Percentiles rank a stretch among this genome's conserved stretches.
Evolutionary conservation across 2,797 vertebrate genomes (phyloP).

Genomic region (Monodelphis domestica): DNA sequence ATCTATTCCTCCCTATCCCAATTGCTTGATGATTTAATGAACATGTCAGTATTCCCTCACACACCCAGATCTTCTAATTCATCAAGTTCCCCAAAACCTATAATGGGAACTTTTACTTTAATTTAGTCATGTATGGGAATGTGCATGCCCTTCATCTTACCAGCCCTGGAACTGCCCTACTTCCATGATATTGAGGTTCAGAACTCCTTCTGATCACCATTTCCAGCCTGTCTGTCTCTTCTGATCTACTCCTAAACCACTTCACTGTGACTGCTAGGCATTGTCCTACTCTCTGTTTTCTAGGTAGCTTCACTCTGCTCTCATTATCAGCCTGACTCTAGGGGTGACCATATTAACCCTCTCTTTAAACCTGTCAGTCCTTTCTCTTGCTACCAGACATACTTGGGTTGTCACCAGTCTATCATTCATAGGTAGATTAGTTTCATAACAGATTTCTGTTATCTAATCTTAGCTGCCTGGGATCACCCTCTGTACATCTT

Average conservation of each 20-base stretch:
- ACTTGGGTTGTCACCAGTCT: too few relatives aligned
- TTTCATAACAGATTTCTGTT: not conserved
- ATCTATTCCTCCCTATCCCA: not conserved
- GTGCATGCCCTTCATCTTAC: not conserved
- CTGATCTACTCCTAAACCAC: not conserved
- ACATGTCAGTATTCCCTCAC: not conserved
- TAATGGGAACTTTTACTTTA: not conserved
- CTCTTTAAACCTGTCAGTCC: not conserved
- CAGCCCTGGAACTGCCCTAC: not conserved
- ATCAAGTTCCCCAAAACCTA: not conserved
- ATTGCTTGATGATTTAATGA: not conserved
- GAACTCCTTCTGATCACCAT: not conserved
- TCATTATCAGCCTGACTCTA: not conserved
- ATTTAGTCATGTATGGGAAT: not conserved
- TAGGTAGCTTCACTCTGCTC: not conserved
- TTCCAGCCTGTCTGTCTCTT: not conserved
- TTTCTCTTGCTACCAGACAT: not conserved
- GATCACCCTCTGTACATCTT: too few relatives aligned
- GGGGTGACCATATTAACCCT: not conserved
- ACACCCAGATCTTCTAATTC: not conserved
- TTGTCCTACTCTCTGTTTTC: not conserved
- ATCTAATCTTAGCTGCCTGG: not conserved
- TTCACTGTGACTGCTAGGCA: not conserved
- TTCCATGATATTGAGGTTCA: not conserved
- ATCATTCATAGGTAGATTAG: too few relatives aligned